Evolutionary conservation across 1,140 invertebrate species (phyloP), one percentile per base, ranked within the genome.

Genomic region (Colletes latitarsis): DNA sequence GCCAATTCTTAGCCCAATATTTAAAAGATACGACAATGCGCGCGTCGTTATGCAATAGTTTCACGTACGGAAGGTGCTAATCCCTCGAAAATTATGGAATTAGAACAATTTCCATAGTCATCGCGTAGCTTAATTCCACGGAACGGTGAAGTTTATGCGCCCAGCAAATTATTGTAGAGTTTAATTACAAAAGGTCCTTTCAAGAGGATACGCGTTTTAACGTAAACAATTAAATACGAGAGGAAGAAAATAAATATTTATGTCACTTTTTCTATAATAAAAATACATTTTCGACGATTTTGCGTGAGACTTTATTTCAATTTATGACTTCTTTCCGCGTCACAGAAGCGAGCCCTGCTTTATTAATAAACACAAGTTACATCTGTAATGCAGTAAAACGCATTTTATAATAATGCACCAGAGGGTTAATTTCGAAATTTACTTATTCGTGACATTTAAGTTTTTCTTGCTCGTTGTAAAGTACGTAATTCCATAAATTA

Each of bases 51-150:
- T 46, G 74, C 39, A 77, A 60, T 58, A 68, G 52, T 39, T 53
- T 77, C 74, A 69, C 74, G 74, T 68, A 19, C 14, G 1, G 9
- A 5, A 17, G 3, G 63, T 4, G 15, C 64, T 77, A 68, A 77
- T 77, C 41, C 53, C 57, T 17, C 3, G 74, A 58, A 68, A 69
- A 77, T 68, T 77, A 69, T 77, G 64, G 55, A 77, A 58, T 68
- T 77, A 58, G 57, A 77, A 68, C 53, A 30, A 66, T 49, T 58
- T 17, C 53, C 39, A 14, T 10, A 46, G 39, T 49, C 41, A 68
- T 68, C 41, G 53, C 10, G 14, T 9, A 15, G 19, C 21, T 77
- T 49, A 67, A 58, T 49, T 77, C 15, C 12, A 58, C 14, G 21
- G 4, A 68, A 73, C 19, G 43, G 43, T 3, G 39, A 17, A 55